Percentiles rank a stretch among this genome's conserved stretches.
Conservation (phyloP, 2,888 invertebrate species). For the Drosophila fungiperda region DNA sequence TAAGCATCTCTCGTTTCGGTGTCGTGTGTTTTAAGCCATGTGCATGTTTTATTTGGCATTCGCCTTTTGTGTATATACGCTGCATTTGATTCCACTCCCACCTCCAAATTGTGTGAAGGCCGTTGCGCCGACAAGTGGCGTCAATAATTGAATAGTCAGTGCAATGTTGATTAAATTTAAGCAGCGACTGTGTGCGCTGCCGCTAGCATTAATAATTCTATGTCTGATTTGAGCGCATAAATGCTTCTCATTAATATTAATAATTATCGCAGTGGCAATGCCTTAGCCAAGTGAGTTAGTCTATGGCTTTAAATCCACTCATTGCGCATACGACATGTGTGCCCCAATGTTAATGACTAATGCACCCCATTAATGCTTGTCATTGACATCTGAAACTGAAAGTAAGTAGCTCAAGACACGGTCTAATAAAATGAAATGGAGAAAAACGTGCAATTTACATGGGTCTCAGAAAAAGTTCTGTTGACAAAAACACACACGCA, state of each 20-base stretch:
- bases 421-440: conserved; percentile 62
- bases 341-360: conserved; percentile 35
- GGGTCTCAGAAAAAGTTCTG: conserved; percentile 49
- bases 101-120: conserved; percentile 51
- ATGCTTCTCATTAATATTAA: conserved; percentile 61
- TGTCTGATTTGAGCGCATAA: conserved; percentile 57
- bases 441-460: conserved; percentile 58
- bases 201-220: conserved; percentile 56
- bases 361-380: conserved; percentile 62
- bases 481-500: conserved; percentile 45
- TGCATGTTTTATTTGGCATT: conserved; percentile 72
- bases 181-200: conserved; percentile 27
- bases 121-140: conserved; percentile 55
- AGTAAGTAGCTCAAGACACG: conserved; percentile 53
- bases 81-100: conserved; percentile 54
- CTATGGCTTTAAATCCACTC: neutral
- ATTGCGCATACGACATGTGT: neutral
- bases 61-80: conserved; percentile 50
- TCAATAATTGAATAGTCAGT: conserved; percentile 72
- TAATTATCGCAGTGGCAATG: conserved; percentile 16
- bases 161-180: conserved; percentile 71
- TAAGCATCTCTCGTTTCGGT: conserved; percentile 59
- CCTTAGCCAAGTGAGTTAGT: conserved; percentile 4
- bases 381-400: conserved; percentile 61
- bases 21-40: conserved; percentile 77